phyloP scores from a whole-genome alignment of 2,888 invertebrate genomes.

The Drosophila pseudotakahashii region DNA sequence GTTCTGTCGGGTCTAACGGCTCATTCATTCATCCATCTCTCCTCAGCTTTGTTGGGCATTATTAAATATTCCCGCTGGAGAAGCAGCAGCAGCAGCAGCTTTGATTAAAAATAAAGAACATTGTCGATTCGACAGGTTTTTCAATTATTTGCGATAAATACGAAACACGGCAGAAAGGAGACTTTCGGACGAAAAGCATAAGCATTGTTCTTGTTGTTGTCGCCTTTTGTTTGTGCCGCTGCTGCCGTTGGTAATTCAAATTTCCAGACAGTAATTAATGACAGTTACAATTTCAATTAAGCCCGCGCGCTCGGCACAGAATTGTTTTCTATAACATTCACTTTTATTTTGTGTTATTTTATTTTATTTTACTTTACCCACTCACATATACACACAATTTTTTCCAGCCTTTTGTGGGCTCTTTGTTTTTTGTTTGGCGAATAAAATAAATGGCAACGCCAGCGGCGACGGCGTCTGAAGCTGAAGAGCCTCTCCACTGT shows the following conservation, averaged over 20 bases:
- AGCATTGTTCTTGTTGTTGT: slow-evolving; percentile 39
- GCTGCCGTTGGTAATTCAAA: slow-evolving; percentile 74
- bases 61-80: slow-evolving; percentile 66
- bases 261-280: slow-evolving; percentile 84
- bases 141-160: slow-evolving; percentile 67
- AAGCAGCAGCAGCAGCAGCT: slow-evolving; percentile 22
- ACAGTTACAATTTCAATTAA: slow-evolving; percentile 83
- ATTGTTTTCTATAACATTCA: slow-evolving; percentile 69
- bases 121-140: slow-evolving; percentile 76
- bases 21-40: slow-evolving; percentile 51
- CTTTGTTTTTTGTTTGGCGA: slow-evolving; percentile 73
- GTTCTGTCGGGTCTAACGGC: slow-evolving; percentile 29
- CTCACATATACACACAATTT: slow-evolving; percentile 22
- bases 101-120: slow-evolving; percentile 71
- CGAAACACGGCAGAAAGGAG: slow-evolving; percentile 24
- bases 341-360: slow-evolving; percentile 33
- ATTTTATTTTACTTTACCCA: slow-evolving; percentile 40
- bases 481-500: slow-evolving; percentile 75
- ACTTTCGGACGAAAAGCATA: slow-evolving; percentile 44
- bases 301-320: slow-evolving; percentile 54
- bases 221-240: slow-evolving; percentile 43
- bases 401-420: slow-evolving; percentile 55
- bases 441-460: slow-evolving; percentile 79
- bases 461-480: slow-evolving; percentile 57
- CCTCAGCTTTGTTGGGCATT: slow-evolving; percentile 57